Conservation (phyloP, 2,113 vertebrate species). For the Peucedramus taeniatus region DNA sequence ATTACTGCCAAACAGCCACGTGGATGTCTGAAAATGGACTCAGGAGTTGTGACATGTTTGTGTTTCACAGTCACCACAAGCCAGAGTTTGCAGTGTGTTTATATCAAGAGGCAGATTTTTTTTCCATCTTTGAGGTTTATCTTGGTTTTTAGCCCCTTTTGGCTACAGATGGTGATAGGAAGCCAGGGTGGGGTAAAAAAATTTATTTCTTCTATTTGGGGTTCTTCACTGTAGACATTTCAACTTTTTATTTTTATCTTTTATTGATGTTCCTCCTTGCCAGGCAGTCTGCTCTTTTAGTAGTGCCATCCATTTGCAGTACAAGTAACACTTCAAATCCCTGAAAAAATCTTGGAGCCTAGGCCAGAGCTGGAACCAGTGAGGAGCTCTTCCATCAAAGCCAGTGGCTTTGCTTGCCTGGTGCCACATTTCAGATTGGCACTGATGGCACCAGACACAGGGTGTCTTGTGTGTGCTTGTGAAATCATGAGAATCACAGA, state of each 20-base stretch:
- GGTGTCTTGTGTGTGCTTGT: not conserved
- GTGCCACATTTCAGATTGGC: not conserved
- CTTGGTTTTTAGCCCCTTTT: not conserved
- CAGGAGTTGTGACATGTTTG: not conserved
- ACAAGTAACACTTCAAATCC: not conserved
- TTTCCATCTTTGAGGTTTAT: not conserved
- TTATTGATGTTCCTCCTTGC: not conserved
- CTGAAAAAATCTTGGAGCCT: not conserved
- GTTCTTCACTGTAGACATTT: not conserved
- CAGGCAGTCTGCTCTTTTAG: not conserved
- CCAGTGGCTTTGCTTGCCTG: not conserved
- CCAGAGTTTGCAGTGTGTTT: not conserved
- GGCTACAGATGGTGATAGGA: not conserved
- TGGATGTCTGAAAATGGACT: not conserved
- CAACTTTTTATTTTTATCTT: not conserved
- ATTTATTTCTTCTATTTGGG: not conserved
- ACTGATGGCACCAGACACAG: not conserved
- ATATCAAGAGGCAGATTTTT: not conserved
- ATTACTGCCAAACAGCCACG: accelerated
- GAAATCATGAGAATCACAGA: not conserved
- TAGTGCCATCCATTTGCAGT: not conserved
- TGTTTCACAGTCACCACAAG: not conserved
- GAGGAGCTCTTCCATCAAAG: not conserved
- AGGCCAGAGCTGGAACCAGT: not conserved
- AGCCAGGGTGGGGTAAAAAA: not conserved